phyloP scores from a whole-genome alignment of 2,888 invertebrate species.

The Punctoribates punctum region DNA sequence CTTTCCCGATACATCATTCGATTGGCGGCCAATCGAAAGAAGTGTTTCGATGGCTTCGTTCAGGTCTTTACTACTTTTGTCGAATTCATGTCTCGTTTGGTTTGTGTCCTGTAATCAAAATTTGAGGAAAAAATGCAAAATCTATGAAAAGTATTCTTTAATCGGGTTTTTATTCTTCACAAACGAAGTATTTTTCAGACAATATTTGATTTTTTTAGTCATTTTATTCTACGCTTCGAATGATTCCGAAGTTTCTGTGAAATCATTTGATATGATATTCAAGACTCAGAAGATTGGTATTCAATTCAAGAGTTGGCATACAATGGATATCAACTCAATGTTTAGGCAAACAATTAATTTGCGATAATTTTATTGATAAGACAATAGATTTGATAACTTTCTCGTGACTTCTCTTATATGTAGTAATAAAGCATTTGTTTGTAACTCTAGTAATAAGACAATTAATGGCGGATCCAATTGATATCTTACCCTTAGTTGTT shows the following conservation, averaged over 20 bases:
- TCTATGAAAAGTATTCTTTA: neutral
- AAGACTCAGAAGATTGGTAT: no score
- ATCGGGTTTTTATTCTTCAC: neutral
- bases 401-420: slow-evolving; percentile 1
- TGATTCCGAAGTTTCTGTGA: neutral
- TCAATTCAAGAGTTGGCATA: neutral
- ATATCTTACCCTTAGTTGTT: neutral
- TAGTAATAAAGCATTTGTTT: neutral
- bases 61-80: slow-evolving; percentile 26
- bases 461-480: neutral
- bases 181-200: slow-evolving; percentile 9
- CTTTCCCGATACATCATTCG: slow-evolving; percentile 36
- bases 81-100: neutral
- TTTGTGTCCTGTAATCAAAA: slow-evolving; percentile 14
- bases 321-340: neutral
- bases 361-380: neutral
- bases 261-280: neutral
- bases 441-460: neutral
- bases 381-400: slow-evolving; percentile 1
- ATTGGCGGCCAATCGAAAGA: slow-evolving; percentile 51
- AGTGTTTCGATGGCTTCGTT: slow-evolving; percentile 55
- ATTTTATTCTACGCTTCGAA: neutral
- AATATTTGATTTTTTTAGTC: neutral
- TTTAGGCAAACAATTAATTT: neutral
- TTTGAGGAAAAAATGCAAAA: neutral